Conservation (phyloP, 2,113 vertebrate species). For the Cheilinus undulatus region DNA sequence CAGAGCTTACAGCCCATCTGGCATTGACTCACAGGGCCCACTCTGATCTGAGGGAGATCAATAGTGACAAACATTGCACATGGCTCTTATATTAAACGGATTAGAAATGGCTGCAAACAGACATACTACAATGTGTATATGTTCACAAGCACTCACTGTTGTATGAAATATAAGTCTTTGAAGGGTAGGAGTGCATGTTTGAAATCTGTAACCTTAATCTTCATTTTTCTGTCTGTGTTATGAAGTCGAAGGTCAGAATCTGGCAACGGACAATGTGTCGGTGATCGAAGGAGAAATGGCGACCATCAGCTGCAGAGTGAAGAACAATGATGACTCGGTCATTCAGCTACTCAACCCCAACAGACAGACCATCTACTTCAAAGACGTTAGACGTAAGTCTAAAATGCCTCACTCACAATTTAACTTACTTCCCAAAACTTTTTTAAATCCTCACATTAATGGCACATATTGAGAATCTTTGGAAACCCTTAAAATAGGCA, state of each 20-base stretch:
- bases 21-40: constrained; percentile 76
- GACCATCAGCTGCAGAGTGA: constrained; percentile 87
- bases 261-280: constrained; percentile 89
- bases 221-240: constrained; percentile 31
- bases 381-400: constrained; percentile 93
- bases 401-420: neutral
- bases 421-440: neutral
- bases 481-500: too few relatives aligned
- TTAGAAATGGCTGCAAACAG: constrained; percentile 75
- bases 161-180: constrained; percentile 56
- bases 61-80: constrained; percentile 81
- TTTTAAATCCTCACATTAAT: too few relatives aligned
- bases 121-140: constrained; percentile 54
- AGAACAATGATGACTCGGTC: constrained; percentile 96
- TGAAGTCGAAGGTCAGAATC: constrained; percentile 88
- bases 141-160: constrained; percentile 48
- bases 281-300: constrained; percentile 85
- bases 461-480: too few relatives aligned
- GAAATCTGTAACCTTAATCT: constrained; percentile 7
- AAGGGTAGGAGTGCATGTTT: constrained; percentile 6
- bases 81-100: constrained; percentile 79
- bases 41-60: constrained; percentile 78
- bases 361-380: constrained; percentile 95
- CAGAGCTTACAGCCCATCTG: constrained; percentile 81
- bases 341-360: constrained; percentile 99